Evolutionary conservation across 2,888 invertebrate species (phyloP).

Genomic region (Hyposoter didymator): DNA sequence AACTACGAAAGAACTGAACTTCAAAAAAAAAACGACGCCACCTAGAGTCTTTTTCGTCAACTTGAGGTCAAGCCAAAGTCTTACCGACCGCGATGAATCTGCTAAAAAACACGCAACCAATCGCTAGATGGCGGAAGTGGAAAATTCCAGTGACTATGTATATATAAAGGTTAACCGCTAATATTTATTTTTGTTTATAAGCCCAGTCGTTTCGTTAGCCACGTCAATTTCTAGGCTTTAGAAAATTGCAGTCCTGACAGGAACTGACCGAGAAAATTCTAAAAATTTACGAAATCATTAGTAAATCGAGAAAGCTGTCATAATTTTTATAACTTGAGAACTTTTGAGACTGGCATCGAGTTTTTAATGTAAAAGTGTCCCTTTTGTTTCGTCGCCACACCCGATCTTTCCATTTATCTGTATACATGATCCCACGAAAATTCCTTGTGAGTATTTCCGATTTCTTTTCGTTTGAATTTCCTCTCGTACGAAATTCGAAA

Average conservation of each 20-base stretch:
- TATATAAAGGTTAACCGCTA: conserved; percentile 14
- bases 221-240: conserved; percentile 26
- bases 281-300: conserved; percentile 22
- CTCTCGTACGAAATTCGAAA: background rate
- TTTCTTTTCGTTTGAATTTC: conserved; percentile 11
- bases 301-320: background rate
- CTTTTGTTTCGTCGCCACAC: conserved; percentile 58
- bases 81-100: background rate
- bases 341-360: background rate
- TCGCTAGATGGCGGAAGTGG: background rate
- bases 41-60: background rate
- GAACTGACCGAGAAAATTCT: conserved; percentile 9
- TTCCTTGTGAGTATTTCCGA: conserved; percentile 62
- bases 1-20: background rate
- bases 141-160: background rate
- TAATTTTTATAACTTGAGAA: background rate
- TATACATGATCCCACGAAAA: conserved; percentile 47
- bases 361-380: conserved; percentile 25
- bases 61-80: background rate
- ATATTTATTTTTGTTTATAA: conserved; percentile 61
- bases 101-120: background rate
- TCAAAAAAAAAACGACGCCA: background rate
- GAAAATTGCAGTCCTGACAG: conserved; percentile 44
- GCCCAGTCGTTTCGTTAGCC: conserved; percentile 50
- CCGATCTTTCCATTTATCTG: conserved; percentile 54